phyloP scores from a whole-genome alignment of 2,888 invertebrate genomes.

The Nebria brevicollis region DNA sequence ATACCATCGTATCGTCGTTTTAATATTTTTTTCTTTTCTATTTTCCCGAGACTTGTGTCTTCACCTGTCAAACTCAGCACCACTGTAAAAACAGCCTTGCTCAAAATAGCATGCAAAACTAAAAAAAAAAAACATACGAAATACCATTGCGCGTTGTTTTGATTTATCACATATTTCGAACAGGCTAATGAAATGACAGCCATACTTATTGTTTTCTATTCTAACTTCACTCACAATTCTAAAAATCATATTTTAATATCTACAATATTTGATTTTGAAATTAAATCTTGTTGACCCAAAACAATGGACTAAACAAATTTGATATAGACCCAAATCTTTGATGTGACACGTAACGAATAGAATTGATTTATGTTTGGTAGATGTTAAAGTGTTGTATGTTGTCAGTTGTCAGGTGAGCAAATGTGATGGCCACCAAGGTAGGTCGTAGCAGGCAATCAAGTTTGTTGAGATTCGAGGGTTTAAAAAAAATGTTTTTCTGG shows the following conservation, averaged over 20 bases:
- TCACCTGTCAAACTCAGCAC: constrained; percentile 23
- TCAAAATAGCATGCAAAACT: not conserved
- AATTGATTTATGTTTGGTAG: too few relatives aligned
- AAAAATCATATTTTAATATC: too few relatives aligned
- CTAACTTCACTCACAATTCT: too few relatives aligned
- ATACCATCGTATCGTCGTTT: constrained; percentile 9
- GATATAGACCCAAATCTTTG: too few relatives aligned
- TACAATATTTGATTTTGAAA: too few relatives aligned
- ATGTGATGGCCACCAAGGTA: not conserved
- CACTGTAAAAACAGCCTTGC: constrained; percentile 1
- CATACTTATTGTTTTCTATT: not conserved
- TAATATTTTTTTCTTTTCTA: constrained; percentile 3
- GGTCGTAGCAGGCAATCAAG: not conserved
- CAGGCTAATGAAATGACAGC: not conserved
- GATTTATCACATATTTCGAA: not conserved
- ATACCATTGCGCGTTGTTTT: constrained; percentile 1
- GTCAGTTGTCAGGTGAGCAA: not conserved
- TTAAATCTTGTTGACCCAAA: too few relatives aligned
- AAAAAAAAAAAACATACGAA: not conserved
- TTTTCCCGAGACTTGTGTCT: constrained; percentile 13
- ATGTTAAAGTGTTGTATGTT: not conserved
- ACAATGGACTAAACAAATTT: too few relatives aligned
- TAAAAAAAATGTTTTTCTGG: constrained; percentile 15
- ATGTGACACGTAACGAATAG: too few relatives aligned
- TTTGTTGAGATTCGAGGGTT: constrained; percentile 1